Evolutionary conservation across 2,113 vertebrate species (phyloP).

Genomic region (Capreolus pygargus): DNA sequence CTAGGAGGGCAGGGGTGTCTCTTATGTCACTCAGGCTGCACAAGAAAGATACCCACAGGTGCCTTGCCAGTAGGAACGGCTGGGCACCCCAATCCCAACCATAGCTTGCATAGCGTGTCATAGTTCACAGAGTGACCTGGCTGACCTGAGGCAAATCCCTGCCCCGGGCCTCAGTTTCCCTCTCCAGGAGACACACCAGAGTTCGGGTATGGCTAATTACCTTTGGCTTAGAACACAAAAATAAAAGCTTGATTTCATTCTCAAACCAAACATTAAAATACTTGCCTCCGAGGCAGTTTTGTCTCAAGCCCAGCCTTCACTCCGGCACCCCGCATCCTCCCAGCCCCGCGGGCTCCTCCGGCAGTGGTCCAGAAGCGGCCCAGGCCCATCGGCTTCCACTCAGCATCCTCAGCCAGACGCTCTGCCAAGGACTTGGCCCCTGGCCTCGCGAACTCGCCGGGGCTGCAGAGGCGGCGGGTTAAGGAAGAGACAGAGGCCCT

Average conservation of each 20-base stretch:
- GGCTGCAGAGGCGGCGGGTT: neutral
- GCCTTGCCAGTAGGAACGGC: neutral
- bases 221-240: neutral
- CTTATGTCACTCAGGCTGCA: neutral
- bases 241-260: neutral
- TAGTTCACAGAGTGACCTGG: neutral
- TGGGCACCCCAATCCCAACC: neutral
- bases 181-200: neutral
- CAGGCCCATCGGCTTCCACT: conserved; percentile 55
- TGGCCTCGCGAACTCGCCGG: neutral
- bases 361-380: neutral
- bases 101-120: neutral
- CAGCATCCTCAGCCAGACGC: neutral
- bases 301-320: neutral
- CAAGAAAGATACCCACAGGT: neutral
- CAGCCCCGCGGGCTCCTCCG: neutral
- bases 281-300: neutral
- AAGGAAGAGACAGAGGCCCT: neutral
- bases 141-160: neutral
- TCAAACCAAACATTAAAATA: neutral
- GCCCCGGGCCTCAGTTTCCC: neutral
- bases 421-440: conserved; percentile 35
- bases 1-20: neutral
- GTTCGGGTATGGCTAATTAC: neutral
- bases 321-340: neutral